These are phyloP conservation scores for Genyomyrus donnyi DNA, from an alignment of 2,113 vertebrate genomes.

Conservation along the genomic window DNA sequence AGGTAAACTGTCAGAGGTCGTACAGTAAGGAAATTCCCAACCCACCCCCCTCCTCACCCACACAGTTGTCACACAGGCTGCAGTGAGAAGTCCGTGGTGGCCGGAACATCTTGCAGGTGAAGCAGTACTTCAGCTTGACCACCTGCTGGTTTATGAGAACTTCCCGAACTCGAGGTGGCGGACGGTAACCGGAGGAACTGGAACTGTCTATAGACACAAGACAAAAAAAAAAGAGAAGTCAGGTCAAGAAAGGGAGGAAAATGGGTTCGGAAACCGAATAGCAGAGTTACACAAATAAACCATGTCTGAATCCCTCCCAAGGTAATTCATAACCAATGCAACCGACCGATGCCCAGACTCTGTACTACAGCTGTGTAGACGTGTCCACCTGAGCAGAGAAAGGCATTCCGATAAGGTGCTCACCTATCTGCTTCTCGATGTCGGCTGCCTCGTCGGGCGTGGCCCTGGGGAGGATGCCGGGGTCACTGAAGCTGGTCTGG, in stretches of 20 bases:
- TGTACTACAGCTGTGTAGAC: background rate
- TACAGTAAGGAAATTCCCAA: background rate
- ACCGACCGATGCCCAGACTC: background rate
- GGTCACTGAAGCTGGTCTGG: constrained; percentile 87
- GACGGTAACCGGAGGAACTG: constrained; percentile 72
- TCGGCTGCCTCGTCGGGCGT: constrained; percentile 81
- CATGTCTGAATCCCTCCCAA: background rate
- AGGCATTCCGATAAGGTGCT: background rate
- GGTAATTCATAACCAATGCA: background rate
- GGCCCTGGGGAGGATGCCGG: constrained; percentile 85
- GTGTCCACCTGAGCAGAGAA: background rate
- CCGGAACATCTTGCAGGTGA: constrained; percentile 95
- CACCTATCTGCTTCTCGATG: constrained; percentile 85
- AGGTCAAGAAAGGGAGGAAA: background rate
- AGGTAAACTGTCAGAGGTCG: background rate
- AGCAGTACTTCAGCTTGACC: constrained; percentile 93
- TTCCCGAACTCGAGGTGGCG: constrained; percentile 82
- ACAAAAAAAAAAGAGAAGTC: background rate
- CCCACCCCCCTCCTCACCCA: constrained; percentile 59
- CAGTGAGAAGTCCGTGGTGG: constrained; percentile 90
- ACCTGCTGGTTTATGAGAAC: constrained; percentile 83
- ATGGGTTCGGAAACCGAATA: background rate
- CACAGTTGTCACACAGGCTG: constrained; percentile 94
- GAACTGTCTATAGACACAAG: constrained; percentile 62
- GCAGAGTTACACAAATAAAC: background rate